Conservation (phyloP, 2,797 vertebrate species). For the Micropoecilia bifurca region DNA sequence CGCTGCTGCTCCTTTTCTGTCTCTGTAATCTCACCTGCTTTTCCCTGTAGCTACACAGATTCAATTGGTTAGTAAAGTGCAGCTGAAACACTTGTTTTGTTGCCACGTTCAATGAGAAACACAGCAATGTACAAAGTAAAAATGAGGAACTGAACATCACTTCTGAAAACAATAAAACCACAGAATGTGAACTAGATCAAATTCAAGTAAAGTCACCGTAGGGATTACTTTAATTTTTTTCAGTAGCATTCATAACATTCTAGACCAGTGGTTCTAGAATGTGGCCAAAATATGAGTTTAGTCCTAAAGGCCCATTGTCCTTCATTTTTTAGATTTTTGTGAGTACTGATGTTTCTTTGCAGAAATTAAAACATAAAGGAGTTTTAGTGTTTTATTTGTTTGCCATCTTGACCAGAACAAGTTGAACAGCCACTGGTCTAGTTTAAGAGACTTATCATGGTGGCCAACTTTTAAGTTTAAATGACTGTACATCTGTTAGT, state of each 20-base stretch:
- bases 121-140: background rate
- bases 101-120: background rate
- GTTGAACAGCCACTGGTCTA: background rate
- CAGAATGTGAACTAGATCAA: background rate
- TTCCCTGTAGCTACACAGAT: background rate
- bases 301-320: background rate
- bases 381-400: background rate
- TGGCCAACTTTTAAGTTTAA: background rate
- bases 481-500: background rate
- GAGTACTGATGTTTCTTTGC: background rate
- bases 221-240: background rate
- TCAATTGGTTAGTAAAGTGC: background rate
- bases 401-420: background rate
- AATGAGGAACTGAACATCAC: background rate
- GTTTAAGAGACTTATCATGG: background rate
- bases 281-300: background rate
- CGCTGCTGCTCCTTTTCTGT: background rate
- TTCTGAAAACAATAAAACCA: background rate
- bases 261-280: background rate
- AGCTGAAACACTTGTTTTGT: background rate
- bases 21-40: background rate
- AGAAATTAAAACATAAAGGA: background rate
- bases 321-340: background rate
- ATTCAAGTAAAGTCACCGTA: background rate
- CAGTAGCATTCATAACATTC: background rate